phyloP scores from a whole-genome alignment of 2,113 vertebrate genomes.

The Eurystomus gularis region DNA sequence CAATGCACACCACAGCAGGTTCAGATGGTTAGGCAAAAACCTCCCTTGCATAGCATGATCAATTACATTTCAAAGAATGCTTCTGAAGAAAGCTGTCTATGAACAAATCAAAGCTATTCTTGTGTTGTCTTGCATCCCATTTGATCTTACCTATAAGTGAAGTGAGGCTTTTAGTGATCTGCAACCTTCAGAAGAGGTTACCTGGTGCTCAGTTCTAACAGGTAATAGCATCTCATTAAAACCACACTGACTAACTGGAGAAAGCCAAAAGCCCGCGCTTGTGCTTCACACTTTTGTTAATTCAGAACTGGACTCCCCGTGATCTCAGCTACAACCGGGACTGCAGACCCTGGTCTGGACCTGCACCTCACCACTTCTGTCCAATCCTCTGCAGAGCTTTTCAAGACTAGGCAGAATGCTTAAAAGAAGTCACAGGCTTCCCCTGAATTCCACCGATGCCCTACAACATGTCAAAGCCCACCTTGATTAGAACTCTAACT shows the following conservation, averaged over 20 bases:
- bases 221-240: rapidly evolving
- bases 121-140: not conserved
- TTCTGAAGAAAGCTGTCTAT: not conserved
- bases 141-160: not conserved
- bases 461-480: not conserved
- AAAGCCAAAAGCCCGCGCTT: too few species aligned
- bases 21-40: not conserved
- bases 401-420: not conserved
- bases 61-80: not conserved
- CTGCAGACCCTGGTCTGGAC: not conserved
- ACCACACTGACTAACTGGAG: rapidly evolving
- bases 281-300: rapidly evolving
- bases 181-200: rapidly evolving
- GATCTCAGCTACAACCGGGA: not conserved
- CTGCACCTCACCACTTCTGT: rapidly evolving
- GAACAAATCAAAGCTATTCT: not conserved
- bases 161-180: not conserved
- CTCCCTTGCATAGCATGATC: rapidly evolving
- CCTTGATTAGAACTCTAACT: not conserved
- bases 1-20: not conserved
- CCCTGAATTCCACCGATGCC: not conserved
- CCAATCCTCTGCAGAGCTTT: not conserved
- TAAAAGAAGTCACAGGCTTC: not conserved
- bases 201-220: not conserved
- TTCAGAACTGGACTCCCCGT: rapidly evolving